Base-by-base conservation (phyloP, 2,888 invertebrate genomes). In the Scaeva pyrastri region DNA sequence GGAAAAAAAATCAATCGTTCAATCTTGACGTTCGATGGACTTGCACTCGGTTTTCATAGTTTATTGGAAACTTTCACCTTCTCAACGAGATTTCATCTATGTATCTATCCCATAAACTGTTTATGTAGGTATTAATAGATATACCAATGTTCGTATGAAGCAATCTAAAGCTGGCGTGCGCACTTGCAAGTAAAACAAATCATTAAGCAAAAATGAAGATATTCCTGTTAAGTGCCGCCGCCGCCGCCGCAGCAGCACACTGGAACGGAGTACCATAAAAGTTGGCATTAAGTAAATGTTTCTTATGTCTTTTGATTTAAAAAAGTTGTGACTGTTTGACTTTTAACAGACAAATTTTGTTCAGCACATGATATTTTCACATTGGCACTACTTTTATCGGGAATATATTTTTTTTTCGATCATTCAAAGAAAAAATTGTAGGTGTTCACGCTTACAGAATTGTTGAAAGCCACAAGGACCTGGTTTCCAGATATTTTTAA, bases 61-160 rank as follows among this genome's bases (percentile, higher is more conserved):
- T 84, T 79, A 56, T 58, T 36, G 43, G 66, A 74, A 85, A 85
- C 84, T 85, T 85, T 85, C 84, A 80, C 84, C 84, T 85, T 68
- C 41, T 48, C 48, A 48, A 72, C 80, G 43, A 80, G 75, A 68
- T 80, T 72, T 72, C 79, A 66, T 75, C 55, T 48, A 80, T n/a
- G n/a, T n/a, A n/a, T 66, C 70, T 66, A 48, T 16, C 5, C n/a
- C 52, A 48, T 73, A 68, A 55, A n/a, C n/a, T n/a, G n/a, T 66
- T 60, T 73, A 43, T 31, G 31, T 11, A 11, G 4, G 4, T 41
- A 43, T 43, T 14, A 19, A 39, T 58, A 41, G 41, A 41, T 36
- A 60, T 21, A 19, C 21, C 21, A 21, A 31, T 31, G n/a, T 4
- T 1, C 5, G 23, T 52, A 26, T 55, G n/a, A 41, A 60, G 41